A percentile compares a stretch with the other conserved stretches of the same genome.
Evolutionary conservation across 2,113 vertebrate genomes (phyloP).

Genomic region (Astatoreochromis straeleni): DNA sequence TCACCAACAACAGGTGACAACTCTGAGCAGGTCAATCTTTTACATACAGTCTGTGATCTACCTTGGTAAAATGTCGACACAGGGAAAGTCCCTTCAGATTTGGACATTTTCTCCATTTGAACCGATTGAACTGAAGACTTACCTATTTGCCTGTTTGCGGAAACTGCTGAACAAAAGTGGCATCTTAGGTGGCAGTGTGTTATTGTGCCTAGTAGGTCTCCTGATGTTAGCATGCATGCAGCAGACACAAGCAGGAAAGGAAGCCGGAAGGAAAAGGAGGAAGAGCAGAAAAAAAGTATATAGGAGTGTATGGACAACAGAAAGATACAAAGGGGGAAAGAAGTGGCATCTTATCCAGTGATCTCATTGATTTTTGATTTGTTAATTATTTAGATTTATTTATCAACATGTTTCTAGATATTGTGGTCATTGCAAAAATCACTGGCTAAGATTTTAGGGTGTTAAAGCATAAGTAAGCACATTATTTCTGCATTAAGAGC

Average conservation of each 20-base stretch:
- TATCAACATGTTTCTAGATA: not conserved
- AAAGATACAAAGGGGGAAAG: not conserved
- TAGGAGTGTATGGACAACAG: not conserved
- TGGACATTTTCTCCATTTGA: not conserved
- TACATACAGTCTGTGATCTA: not conserved
- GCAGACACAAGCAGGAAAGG: slow-evolving; percentile 3
- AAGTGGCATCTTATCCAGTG: slow-evolving; percentile 22
- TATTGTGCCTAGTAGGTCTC: slow-evolving; percentile 77
- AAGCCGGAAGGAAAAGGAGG: not conserved
- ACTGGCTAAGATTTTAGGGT: slow-evolving; percentile 29
- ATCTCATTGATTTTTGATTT: not conserved
- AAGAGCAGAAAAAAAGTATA: not conserved
- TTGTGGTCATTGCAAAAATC: not conserved
- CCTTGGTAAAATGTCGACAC: not conserved
- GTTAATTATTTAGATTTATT: not conserved
- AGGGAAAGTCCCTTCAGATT: not conserved
- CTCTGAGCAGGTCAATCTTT: not conserved
- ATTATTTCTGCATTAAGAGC: not conserved
- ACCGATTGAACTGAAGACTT: slow-evolving; percentile 53
- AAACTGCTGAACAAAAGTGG: slow-evolving; percentile 79
- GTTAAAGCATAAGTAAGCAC: not conserved
- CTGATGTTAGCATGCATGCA: slow-evolving; percentile 68
- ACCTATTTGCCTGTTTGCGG: slow-evolving; percentile 78
- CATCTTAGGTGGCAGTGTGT: slow-evolving; percentile 83
- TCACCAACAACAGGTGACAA: not conserved